Evolutionary conservation across 2,888 invertebrate species (phyloP), one percentile per base, ranked within the genome.

Genomic region (Zootermopsis nevadensis): DNA sequence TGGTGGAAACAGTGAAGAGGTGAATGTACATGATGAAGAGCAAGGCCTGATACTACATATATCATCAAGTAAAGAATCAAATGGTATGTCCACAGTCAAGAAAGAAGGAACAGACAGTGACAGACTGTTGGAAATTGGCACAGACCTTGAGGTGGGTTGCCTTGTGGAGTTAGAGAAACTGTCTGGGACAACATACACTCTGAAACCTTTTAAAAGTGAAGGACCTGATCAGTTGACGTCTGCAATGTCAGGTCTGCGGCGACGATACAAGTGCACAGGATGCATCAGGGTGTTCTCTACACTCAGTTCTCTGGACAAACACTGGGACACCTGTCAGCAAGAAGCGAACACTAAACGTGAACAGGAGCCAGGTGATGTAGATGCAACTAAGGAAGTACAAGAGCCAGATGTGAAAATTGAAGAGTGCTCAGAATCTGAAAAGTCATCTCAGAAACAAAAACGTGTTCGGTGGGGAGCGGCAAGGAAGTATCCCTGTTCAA

Each of bases 391-490:
- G 12, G 48, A 48, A 19, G 1, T 19, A 15, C 19, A 48, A 48
- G 19, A 42, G 15, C 48, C 48, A 48, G 48, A 48, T 19, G 48
- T 48, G 48, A 48, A 19, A 2, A 15, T 19, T 3, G 19, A 48
- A 19, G 48, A 15, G 19, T 15, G 48, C 19, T 48, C 48, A 15
- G 48, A 48, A 48, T 48, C 48, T 48, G 69, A 69, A 33, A 24
- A 31, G 33, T 19, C 22, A 33, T 24, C 69, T 19, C 19, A 33
- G 19, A 69, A 69, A 24, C 74, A n/a, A 4, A 22, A n/a, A 24
- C 80, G 80, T 19, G 80, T 66, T 15, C 15, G 60, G 33, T 80
- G 80, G 80, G 80, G 80, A 15, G 80, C 66, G 35, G 67, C 42
- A 6, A 66, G 80, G 2, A 60, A n/a, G 31, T 42, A 82, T 35